A percentile compares a stretch with the other conserved stretches of the same genome.
These are phyloP conservation scores for Maconellicoccus hirsutus DNA, from an alignment of 1,140 invertebrate genomes.

Conservation along the genomic window DNA sequence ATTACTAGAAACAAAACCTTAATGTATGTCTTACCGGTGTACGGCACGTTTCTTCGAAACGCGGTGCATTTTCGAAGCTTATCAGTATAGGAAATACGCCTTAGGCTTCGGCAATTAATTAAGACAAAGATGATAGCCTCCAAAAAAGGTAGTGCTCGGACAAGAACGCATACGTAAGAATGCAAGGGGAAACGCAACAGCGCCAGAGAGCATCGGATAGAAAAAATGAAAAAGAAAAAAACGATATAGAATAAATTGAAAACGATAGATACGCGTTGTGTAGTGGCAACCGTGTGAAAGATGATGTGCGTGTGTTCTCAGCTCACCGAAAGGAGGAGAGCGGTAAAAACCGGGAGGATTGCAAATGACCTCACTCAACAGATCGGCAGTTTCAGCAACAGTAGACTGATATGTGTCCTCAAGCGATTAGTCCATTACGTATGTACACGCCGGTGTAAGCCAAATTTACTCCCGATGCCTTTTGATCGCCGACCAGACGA, in stretches of 20 bases:
- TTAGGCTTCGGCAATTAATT: neutral
- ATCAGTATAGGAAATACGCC: neutral
- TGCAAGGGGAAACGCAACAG: neutral
- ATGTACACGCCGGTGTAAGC: neutral
- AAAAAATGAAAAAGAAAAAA: neutral
- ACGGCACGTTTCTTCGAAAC: neutral
- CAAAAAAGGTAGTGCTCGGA: neutral
- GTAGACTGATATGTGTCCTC: conserved; percentile 4
- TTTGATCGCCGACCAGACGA: conserved; percentile 2
- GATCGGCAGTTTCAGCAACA: neutral
- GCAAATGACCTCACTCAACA: conserved; percentile 3
- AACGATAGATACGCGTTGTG: neutral
- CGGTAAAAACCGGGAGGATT: neutral
- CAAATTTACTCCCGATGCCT: neutral
- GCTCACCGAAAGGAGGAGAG: neutral
- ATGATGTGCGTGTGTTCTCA: conserved; percentile 7
- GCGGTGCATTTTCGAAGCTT: neutral
- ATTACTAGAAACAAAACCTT: neutral
- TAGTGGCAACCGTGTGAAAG: conserved; percentile 7
- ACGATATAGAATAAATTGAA: neutral
- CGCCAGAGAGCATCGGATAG: neutral
- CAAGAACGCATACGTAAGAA: neutral
- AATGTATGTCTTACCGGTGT: neutral
- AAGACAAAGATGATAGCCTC: neutral
- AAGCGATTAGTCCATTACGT: neutral